Evolutionary conservation across 2,113 vertebrate species (phyloP).

Genomic region (Pipra filicauda): DNA sequence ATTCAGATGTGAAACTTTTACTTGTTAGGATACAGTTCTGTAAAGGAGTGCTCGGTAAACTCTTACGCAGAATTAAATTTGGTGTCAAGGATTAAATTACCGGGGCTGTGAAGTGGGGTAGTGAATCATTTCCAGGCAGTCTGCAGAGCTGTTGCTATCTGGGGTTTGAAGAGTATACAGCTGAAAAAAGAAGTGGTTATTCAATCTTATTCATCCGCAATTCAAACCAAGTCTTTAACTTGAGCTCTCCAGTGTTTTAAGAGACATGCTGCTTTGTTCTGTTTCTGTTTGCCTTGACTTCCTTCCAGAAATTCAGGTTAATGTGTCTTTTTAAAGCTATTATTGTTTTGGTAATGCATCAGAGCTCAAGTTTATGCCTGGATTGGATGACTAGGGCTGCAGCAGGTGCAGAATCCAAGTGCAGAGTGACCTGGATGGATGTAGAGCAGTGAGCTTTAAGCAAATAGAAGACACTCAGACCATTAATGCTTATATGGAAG

Average conservation of each 20-base stretch:
- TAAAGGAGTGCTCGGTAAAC: not conserved
- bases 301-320: not conserved
- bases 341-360: not conserved
- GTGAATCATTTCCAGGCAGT: constrained; percentile 22
- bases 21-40: not conserved
- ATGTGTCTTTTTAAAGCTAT: not conserved
- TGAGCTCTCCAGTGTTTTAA: not conserved
- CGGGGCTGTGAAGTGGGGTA: not conserved
- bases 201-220: not conserved
- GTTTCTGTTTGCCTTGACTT: not conserved
- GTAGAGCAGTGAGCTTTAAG: not conserved
- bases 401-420: not conserved
- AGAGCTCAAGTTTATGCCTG: not conserved
- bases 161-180: not conserved
- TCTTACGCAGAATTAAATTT: not conserved
- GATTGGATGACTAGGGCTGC: not conserved
- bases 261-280: not conserved
- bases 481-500: not conserved
- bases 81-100: constrained; percentile 6
- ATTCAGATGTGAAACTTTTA: not conserved
- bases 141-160: constrained; percentile 11
- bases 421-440: not conserved
- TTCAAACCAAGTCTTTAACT: not conserved
- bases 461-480: not conserved
- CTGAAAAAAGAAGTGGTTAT: constrained; percentile 16